Conservation (phyloP, 2,888 invertebrate species). For the Gastracanthus pulcherrimus region DNA sequence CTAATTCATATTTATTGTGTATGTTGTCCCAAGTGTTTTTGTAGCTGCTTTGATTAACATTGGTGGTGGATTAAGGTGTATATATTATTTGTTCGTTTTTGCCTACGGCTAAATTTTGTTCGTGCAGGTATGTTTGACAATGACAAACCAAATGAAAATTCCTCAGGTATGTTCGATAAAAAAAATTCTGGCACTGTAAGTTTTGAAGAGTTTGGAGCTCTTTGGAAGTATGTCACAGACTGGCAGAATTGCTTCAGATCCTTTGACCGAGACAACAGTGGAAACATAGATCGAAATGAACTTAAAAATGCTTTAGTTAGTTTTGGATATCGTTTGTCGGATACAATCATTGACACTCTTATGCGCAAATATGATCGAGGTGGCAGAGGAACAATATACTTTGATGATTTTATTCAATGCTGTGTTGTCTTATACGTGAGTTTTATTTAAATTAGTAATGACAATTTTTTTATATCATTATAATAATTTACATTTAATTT, state of each 20-base stretch:
- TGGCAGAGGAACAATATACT: conserved; percentile 93
- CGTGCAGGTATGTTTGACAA: conserved; percentile 75
- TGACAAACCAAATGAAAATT: conserved; percentile 72
- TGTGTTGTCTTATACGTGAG: conserved; percentile 95
- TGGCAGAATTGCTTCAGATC: conserved; percentile 98
- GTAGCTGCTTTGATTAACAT: not conserved
- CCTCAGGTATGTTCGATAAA: conserved; percentile 94
- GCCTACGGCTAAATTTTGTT: conserved; percentile 65
- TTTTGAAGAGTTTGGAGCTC: conserved; percentile 95
- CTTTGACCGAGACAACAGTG: conserved; percentile 95
- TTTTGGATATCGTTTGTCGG: conserved; percentile 94
- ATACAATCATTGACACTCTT: conserved; percentile 88
- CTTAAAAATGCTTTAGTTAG: conserved; percentile 92
- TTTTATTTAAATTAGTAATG: conserved; percentile 65
- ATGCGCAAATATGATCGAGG: conserved; percentile 96
- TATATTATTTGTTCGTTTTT: conserved; percentile 24
- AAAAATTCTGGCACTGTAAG: conserved; percentile 93
- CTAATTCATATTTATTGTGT: too few species aligned
- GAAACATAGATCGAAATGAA: conserved; percentile 94
- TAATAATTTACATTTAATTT: conserved; percentile 33
- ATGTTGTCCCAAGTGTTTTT: not conserved
- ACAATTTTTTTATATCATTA: conserved; percentile 39
- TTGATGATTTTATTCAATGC: conserved; percentile 99
- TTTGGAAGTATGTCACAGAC: conserved; percentile 99
- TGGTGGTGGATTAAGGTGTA: not conserved